phyloP scores from a whole-genome alignment of 1,140 invertebrate species.

The Gryon sp. region DNA sequence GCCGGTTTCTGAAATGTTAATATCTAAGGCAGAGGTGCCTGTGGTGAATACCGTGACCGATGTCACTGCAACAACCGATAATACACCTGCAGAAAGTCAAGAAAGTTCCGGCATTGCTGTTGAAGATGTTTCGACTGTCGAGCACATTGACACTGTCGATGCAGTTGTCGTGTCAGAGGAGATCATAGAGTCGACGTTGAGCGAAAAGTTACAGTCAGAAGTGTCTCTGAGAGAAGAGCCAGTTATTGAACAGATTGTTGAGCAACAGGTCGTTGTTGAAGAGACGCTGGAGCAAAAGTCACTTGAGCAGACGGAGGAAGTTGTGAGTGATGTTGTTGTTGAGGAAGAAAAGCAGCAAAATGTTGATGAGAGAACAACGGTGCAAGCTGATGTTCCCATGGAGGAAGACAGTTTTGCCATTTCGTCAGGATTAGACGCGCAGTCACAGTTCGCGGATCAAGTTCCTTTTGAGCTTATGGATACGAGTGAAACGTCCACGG shows the following conservation, averaged over 20 bases:
- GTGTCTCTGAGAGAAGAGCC: neutral
- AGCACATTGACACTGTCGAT: slow-evolving; percentile 30
- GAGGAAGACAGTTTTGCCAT: slow-evolving; percentile 8
- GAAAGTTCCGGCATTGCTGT: neutral
- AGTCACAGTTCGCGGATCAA: slow-evolving; percentile 1
- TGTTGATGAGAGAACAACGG: too few relatives aligned
- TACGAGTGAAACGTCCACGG: neutral
- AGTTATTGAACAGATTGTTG: neutral
- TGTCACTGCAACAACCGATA: slow-evolving; percentile 43
- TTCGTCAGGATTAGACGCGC: slow-evolving; percentile 30
- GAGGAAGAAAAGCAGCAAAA: too few relatives aligned
- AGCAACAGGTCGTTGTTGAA: neutral
- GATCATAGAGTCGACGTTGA: neutral
- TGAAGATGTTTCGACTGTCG: neutral
- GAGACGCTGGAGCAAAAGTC: too few relatives aligned
- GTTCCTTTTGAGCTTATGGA: slow-evolving; percentile 26
- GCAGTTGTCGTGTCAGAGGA: slow-evolving; percentile 12
- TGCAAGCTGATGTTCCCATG: neutral
- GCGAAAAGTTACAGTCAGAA: neutral
- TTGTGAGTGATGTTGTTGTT: too few relatives aligned
- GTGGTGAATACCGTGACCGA: slow-evolving; percentile 43
- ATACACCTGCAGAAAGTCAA: slow-evolving; percentile 7
- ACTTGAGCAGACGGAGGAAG: too few relatives aligned
- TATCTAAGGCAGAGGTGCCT: slow-evolving; percentile 60
- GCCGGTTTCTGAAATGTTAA: slow-evolving; percentile 69